Evolutionary conservation across 2,797 vertebrate species (phyloP).

Genomic region (Lagorchestes hirsutus): DNA sequence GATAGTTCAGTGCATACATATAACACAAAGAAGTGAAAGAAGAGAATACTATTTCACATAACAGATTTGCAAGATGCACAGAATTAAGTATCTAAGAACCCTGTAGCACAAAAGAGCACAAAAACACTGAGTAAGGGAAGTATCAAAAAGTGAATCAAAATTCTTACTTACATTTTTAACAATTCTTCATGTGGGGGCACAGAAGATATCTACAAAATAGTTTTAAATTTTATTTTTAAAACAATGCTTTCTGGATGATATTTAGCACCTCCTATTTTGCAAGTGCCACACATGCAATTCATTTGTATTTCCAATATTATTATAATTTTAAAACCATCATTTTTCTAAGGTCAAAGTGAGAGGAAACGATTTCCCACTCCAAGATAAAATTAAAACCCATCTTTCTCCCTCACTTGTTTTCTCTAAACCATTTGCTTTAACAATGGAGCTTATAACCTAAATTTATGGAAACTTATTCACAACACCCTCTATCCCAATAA

Average conservation of each 20-base stretch:
- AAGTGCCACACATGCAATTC: not conserved
- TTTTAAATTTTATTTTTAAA: constrained; percentile 68
- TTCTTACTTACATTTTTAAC: constrained; percentile 86
- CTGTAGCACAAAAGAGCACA: constrained; percentile 34
- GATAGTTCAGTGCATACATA: constrained; percentile 29
- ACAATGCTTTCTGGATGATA: constrained; percentile 44
- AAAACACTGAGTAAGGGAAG: not conserved
- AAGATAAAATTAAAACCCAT: not conserved
- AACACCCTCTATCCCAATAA: not conserved
- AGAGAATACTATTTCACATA: not conserved
- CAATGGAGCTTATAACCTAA: not conserved
- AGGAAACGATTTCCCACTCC: not conserved
- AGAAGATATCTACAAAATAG: constrained; percentile 84
- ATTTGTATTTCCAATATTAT: not conserved
- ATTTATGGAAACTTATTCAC: not conserved
- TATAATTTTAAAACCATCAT: not conserved
- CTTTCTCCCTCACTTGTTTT: not conserved
- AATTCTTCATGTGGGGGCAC: constrained; percentile 85
- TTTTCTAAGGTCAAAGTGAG: not conserved
- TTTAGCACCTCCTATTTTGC: not conserved
- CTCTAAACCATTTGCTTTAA: not conserved
- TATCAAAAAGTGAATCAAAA: constrained; percentile 51
- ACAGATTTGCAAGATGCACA: not conserved
- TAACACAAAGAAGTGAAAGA: constrained; percentile 17
- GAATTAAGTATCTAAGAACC: constrained; percentile 32